Evolutionary conservation across 2,797 vertebrate genomes (phyloP).

Genomic region (Eurystomus glaucurus): DNA sequence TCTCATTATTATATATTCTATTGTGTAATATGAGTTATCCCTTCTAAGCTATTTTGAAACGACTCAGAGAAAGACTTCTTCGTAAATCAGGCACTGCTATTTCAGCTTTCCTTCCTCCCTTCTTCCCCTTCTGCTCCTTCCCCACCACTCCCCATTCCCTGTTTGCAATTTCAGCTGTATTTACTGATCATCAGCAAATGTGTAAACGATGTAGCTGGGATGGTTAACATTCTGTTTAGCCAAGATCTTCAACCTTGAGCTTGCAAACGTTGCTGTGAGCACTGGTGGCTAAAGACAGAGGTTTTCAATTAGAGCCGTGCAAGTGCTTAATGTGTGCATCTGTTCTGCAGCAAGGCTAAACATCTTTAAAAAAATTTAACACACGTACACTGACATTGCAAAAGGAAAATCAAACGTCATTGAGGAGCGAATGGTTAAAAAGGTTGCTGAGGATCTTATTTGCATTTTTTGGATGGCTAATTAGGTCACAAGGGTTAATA

Average conservation of each 20-base stretch:
- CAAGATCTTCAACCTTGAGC: constrained; percentile 45
- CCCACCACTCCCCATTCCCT: background rate
- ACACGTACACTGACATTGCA: constrained; percentile 8
- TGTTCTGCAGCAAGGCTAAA: constrained; percentile 63
- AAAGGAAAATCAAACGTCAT: constrained; percentile 61
- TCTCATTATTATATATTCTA: background rate
- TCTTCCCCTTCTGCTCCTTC: background rate
- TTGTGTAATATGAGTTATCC: background rate
- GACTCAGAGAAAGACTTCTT: background rate
- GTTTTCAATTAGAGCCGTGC: constrained; percentile 66
- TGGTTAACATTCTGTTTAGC: constrained; percentile 46
- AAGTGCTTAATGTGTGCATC: constrained; percentile 56
- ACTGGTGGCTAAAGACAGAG: constrained; percentile 63
- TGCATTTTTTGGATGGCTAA: constrained; percentile 76
- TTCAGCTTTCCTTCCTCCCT: background rate
- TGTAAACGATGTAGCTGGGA: background rate
- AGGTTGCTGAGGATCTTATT: constrained; percentile 54
- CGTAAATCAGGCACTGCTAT: background rate
- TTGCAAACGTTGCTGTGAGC: constrained; percentile 58
- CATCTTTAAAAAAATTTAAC: constrained; percentile 69
- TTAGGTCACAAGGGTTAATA: constrained; percentile 80
- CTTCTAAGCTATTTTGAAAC: background rate
- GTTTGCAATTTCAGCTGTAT: background rate
- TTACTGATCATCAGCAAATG: constrained; percentile 46
- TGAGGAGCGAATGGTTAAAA: constrained; percentile 60